These are phyloP conservation scores for Meloidogyne hapla DNA, from an alignment of 1,140 invertebrate genomes.

Conservation along the genomic window DNA sequence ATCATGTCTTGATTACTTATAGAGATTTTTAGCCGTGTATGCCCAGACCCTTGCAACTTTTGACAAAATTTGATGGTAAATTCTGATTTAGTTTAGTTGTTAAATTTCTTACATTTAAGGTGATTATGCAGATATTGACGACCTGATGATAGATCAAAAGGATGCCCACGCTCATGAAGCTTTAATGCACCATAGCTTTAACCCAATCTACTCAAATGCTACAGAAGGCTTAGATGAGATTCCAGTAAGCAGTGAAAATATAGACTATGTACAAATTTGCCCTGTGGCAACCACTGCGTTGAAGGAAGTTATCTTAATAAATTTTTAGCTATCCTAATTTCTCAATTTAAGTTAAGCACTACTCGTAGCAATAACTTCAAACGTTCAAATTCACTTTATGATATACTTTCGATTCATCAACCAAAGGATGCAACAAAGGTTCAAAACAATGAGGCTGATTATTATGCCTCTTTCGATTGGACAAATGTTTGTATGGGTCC, in stretches of 20 bases:
- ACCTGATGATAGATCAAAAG: background rate
- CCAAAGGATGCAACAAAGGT: background rate
- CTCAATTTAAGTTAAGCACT: background rate
- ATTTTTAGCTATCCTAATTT: background rate
- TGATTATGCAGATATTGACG: slow-evolving; percentile 31
- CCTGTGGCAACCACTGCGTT: slow-evolving; percentile 25
- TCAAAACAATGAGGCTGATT: slow-evolving; percentile 2
- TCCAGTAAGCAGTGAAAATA: background rate
- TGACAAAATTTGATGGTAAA: slow-evolving; percentile 1
- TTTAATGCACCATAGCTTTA: slow-evolving; percentile 3
- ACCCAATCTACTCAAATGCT: slow-evolving; percentile 7
- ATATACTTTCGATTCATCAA: slow-evolving; percentile 7
- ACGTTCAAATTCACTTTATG: slow-evolving; percentile 25
- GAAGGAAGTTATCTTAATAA: slow-evolving; percentile 10
- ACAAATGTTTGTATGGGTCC: background rate
- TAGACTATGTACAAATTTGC: slow-evolving; percentile 35
- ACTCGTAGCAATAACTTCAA: background rate
- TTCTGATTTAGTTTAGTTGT: background rate
- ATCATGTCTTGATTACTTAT: background rate
- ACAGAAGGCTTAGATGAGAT: background rate
- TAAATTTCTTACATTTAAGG: background rate
- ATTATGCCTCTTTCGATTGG: slow-evolving; percentile 13
- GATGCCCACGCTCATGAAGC: background rate
- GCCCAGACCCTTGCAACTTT: background rate
- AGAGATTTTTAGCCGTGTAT: slow-evolving; percentile 4